Evolutionary conservation across 2,888 invertebrate species (phyloP), one percentile per base, ranked within the genome.

Genomic region (Parascotia fuliginaria): DNA sequence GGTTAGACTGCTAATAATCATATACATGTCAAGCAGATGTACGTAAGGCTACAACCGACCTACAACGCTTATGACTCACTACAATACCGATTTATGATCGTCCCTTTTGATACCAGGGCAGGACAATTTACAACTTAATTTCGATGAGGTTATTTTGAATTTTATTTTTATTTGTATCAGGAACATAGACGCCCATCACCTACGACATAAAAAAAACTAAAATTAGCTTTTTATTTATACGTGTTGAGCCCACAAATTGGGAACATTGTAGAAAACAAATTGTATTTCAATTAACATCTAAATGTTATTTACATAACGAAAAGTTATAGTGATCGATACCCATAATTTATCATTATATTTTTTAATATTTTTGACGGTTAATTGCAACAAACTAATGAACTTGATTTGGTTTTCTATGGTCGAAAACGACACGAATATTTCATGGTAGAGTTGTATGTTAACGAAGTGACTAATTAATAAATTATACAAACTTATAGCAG

Each of bases 91-190:
- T 90, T 89, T 89, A 91, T 81, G 82, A 79, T 74, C 78, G 79
- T 75, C 77, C 83, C 83, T 80, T 81, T 76, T 68, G 74, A 76
- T 78, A 83, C 79, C 73, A 83, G 83, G 81, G 80, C 84, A 79
- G 71, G 70, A 77, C 78, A 74, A 83, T 89, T 87, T 85, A 89
- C 82, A 85, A 81, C 87, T 87, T 85, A 83, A 89, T 89, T 87
- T 84, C 81, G 84, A 84, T 73, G 76, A 75, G 76, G 75, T 66
- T 79, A 75, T 72, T 59, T 73, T 76, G 82, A 1, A 13, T 49
- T 70, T 60, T 58, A 49, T 44, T 47, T 43, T 27, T 52, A 45
- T 34, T 34, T 42, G 11, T 34, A 32, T 9, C 48, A 51, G 1
- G 24, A 42, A 48, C 51, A 57, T 37, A 44, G 47, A 60, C 46